Evolutionary conservation across 2,113 vertebrate species (phyloP), one percentile per base, ranked within the genome.

Genomic region (Lepus americanus): DNA sequence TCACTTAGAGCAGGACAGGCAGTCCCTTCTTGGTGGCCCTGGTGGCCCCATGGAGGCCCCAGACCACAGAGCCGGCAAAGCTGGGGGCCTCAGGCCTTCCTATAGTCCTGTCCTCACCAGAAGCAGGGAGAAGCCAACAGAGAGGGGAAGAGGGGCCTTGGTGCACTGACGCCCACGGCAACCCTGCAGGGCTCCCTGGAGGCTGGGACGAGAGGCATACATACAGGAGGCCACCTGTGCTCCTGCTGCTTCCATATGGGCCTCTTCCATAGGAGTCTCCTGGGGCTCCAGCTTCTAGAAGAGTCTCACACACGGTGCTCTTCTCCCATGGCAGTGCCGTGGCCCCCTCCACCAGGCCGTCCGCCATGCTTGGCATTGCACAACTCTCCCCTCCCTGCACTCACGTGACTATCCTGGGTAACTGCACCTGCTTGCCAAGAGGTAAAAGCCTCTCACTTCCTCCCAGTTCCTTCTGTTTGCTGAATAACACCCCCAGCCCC

Each of bases 201-300:
- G 63, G 74, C 1, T 3, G 74, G n/a, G 91, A 80, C 36, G 67
- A 44, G 44, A 44, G 44, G 44, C 44, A 7, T 7, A 44, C 6
- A 44, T 44, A 6, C 44, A 44, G 44, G 44, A 44, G 44, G 44
- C 44, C 44, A 44, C 44, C 33, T 92, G 17, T 14, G 4, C 1
- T 0, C 6, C 20, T 10, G 27, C 5, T 3, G 0, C 3, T 74
- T 17, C 29, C 19, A 2, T 12, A 9, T 3, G 9, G 22, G 29
- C 59, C 14, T 53, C 61, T 9, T 82, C 49, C 20, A 63, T 49
- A 8, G 9, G 19, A 36, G 5, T 16, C 83, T 64, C 7, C 63
- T 36, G 17, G 85, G 93, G 53, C 67, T 31, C 19, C 2, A 1
- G 9, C 69, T 39, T 69, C 69, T 36, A 39, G 76, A 94, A 82